A percentile compares a stretch with the other conserved stretches of the same genome.
These are phyloP conservation scores for Hemaris fuciformis DNA, from an alignment of 2,888 invertebrate species.

Conservation along the genomic window DNA sequence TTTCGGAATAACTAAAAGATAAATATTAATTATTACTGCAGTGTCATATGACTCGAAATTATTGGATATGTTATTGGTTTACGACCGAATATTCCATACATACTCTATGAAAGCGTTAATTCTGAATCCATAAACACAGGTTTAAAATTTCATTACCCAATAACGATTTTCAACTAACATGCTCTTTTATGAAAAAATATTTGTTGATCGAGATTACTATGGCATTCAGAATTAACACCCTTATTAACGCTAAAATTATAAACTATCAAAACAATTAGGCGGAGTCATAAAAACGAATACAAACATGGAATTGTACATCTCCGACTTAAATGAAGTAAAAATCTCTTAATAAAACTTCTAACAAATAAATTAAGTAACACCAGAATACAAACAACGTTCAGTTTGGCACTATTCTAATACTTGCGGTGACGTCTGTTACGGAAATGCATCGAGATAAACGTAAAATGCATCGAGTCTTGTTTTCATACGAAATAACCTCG, in stretches of 20 bases:
- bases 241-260: background rate
- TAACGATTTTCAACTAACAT: too few relatives aligned
- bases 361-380: conserved; percentile 76
- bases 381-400: conserved; percentile 22
- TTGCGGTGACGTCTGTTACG: conserved; percentile 41
- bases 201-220: too few relatives aligned
- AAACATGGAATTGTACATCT: conserved; percentile 47
- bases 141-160: too few relatives aligned
- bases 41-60: background rate
- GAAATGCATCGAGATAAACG: conserved; percentile 45
- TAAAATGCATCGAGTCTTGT: background rate
- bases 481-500: background rate
- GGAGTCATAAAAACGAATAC: conserved; percentile 56
- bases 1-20: background rate
- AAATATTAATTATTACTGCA: too few relatives aligned
- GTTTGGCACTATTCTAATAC: conserved; percentile 75
- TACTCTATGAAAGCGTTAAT: background rate
- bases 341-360: conserved; percentile 34
- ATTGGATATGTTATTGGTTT: background rate
- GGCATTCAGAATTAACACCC: background rate
- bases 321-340: conserved; percentile 29
- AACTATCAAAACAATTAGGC: conserved; percentile 49
- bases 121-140: background rate
- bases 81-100: background rate
- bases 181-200: too few relatives aligned